Evolutionary conservation across 2,888 invertebrate genomes (phyloP).

Genomic region (Fabriciana adippe): DNA sequence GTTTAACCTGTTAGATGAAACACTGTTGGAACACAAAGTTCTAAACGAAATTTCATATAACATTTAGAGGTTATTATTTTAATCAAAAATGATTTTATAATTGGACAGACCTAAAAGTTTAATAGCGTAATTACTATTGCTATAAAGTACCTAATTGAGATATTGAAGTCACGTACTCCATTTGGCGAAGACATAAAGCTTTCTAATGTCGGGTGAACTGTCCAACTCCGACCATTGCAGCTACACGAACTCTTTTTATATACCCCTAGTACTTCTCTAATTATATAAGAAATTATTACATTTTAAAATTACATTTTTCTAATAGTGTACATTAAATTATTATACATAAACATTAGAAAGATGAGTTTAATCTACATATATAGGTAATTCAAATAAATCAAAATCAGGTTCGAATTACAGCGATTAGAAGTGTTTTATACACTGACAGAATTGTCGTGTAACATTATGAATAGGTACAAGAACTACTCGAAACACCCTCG

Average conservation of each 20-base stretch:
- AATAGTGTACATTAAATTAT: neutral
- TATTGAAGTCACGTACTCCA: slow-evolving; percentile 66
- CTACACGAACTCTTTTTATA: slow-evolving; percentile 44
- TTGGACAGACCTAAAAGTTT: slow-evolving; percentile 18
- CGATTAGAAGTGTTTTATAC: too few species aligned
- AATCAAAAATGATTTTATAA: slow-evolving; percentile 10
- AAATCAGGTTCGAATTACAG: too few species aligned
- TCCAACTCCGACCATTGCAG: slow-evolving; percentile 67
- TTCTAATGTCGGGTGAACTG: slow-evolving; percentile 68
- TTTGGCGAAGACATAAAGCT: slow-evolving; percentile 68
- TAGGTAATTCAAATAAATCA: too few species aligned
- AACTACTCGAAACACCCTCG: too few species aligned
- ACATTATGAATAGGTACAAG: too few species aligned
- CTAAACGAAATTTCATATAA: too few species aligned
- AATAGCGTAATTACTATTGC: slow-evolving; percentile 41
- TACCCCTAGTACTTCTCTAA: slow-evolving; percentile 32
- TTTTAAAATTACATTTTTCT: slow-evolving; percentile 23
- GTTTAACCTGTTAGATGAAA: too few species aligned
- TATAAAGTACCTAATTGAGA: slow-evolving; percentile 56
- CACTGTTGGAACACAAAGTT: too few species aligned
- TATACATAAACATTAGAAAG: too few species aligned
- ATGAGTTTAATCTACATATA: too few species aligned
- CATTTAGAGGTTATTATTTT: neutral
- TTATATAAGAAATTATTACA: slow-evolving; percentile 30
- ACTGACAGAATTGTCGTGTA: too few species aligned